These are phyloP conservation scores for Heliconius himera DNA, from an alignment of 1,140 invertebrate genomes.

Conservation along the genomic window DNA sequence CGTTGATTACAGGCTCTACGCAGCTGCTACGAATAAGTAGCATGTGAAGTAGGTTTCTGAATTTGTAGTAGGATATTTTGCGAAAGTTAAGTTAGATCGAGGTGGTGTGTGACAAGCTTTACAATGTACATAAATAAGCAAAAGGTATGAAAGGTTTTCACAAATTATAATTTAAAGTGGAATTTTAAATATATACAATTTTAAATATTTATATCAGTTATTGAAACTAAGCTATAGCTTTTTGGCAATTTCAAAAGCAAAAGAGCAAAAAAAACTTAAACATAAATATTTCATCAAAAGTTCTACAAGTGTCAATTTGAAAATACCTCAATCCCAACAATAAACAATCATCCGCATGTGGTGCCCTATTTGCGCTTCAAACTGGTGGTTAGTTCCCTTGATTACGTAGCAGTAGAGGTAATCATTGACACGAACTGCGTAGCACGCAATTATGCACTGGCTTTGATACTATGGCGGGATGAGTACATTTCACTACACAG, in stretches of 20 bases:
- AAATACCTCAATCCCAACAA: not conserved
- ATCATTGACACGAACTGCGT: constrained; percentile 43
- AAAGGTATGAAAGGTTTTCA: too few relatives aligned
- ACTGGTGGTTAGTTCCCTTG: constrained; percentile 39
- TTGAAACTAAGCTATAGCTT: not conserved
- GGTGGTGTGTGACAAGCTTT: constrained; percentile 61
- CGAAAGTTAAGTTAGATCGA: constrained; percentile 65
- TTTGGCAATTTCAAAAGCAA: not conserved
- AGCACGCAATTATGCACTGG: constrained; percentile 38
- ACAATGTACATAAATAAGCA: constrained; percentile 40
- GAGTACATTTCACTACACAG: constrained; percentile 24
- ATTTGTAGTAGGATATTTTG: constrained; percentile 63
- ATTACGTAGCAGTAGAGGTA: constrained; percentile 42
- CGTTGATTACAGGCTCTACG: constrained; percentile 1
- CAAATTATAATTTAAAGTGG: too few relatives aligned
- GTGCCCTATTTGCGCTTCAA: constrained; percentile 23
- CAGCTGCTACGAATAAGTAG: constrained; percentile 48
- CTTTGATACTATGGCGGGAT: constrained; percentile 39
- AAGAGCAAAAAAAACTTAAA: not conserved
- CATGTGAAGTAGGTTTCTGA: constrained; percentile 61
- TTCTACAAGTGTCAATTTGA: not conserved
- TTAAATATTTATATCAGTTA: too few relatives aligned
- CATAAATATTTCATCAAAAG: not conserved
- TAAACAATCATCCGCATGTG: constrained; percentile 6
- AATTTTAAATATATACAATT: too few relatives aligned